Percentiles rank a stretch among this genome's conserved stretches.
phyloP scores from a whole-genome alignment of 2,113 vertebrate species.

The Sylvilagus bachmani region DNA sequence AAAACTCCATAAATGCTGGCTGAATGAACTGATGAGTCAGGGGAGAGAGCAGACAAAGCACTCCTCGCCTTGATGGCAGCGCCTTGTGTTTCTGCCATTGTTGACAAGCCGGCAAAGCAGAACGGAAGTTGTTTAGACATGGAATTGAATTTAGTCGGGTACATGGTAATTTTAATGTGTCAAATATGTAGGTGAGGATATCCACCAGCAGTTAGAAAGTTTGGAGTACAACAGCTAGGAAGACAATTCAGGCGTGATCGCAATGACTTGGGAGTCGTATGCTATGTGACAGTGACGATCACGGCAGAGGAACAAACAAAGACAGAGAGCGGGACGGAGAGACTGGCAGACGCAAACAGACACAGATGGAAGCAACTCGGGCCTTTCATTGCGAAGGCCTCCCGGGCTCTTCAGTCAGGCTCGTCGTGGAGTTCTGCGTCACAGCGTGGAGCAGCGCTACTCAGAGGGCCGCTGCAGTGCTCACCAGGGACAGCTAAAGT shows the following conservation, averaged over 20 bases:
- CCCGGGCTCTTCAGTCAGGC: not conserved
- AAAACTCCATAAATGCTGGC: not conserved
- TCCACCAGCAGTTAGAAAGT: not conserved
- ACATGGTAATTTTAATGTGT: not conserved
- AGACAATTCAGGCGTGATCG: not conserved
- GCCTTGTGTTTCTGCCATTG: not conserved
- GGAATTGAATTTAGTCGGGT: not conserved
- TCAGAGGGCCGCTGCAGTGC: not conserved
- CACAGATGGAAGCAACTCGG: not conserved
- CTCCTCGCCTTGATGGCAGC: not conserved
- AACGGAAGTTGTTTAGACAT: not conserved
- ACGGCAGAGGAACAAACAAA: not conserved
- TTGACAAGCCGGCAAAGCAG: not conserved
- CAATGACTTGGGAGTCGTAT: not conserved
- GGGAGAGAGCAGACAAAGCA: not conserved
- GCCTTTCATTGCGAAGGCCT: not conserved
- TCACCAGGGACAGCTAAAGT: not conserved
- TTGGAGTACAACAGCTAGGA: not conserved
- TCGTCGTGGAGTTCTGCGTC: accelerated
- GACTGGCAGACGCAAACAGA: not conserved
- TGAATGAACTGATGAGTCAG: not conserved
- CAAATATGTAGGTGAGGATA: not conserved
- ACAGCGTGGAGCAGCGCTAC: not conserved
- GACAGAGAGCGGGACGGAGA: not conserved
- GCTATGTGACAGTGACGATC: not conserved